A percentile compares a stretch with the other conserved stretches of the same genome.
Conservation (phyloP, 2,888 invertebrate species). For the Pinctada fucata region DNA sequence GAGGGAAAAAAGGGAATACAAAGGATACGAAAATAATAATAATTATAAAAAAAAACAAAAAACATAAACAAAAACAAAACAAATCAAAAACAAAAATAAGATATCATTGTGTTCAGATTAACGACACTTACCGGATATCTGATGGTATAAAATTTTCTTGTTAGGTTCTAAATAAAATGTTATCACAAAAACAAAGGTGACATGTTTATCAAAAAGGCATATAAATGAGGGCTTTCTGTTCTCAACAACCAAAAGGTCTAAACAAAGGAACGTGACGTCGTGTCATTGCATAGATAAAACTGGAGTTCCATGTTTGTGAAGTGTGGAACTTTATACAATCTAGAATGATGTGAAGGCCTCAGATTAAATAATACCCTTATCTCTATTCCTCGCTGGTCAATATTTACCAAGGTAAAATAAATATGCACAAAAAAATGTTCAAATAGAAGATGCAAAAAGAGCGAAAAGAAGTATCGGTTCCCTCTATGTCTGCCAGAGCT, state of each 20-base stretch:
- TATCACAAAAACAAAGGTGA: too few species aligned
- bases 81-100: neutral
- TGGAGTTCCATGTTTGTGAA: neutral
- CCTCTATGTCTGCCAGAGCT: too few species aligned
- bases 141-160: too few species aligned
- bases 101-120: neutral
- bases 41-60: neutral
- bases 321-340: neutral
- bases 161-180: too few species aligned
- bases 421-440: neutral
- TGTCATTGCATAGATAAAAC: neutral
- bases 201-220: too few species aligned
- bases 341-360: neutral
- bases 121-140: too few species aligned
- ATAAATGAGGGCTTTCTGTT: too few species aligned
- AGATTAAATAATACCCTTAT: neutral
- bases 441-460: too few species aligned
- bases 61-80: neutral
- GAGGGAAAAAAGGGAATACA: too few species aligned
- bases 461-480: too few species aligned
- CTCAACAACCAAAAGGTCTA: too few species aligned
- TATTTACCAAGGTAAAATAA: neutral
- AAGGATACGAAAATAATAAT: neutral
- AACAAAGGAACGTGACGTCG: neutral
- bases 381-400: neutral